These are phyloP conservation scores for Neuroscelio doddi DNA, from an alignment of 2,888 invertebrate species.

Conservation along the genomic window DNA sequence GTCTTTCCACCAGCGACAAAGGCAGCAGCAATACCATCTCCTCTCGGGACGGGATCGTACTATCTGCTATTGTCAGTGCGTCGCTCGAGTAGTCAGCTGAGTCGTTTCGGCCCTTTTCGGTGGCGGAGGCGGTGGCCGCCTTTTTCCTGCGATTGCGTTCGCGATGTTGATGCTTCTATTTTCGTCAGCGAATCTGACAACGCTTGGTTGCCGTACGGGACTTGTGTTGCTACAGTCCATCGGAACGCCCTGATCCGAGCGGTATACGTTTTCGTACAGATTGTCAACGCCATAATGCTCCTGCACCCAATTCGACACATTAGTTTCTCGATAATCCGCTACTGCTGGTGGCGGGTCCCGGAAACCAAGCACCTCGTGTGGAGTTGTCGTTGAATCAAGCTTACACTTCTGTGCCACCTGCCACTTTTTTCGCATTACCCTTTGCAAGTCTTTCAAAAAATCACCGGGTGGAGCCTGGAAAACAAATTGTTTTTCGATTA, in stretches of 20 bases:
- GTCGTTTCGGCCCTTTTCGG: constrained; percentile 91
- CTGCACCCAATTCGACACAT: constrained; percentile 92
- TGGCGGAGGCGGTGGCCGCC: constrained; percentile 91
- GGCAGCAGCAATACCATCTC: constrained; percentile 66
- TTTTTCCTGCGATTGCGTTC: constrained; percentile 74
- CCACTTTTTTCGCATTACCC: constrained; percentile 95
- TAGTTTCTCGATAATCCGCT: constrained; percentile 85
- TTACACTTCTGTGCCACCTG: constrained; percentile 95
- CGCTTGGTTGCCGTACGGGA: constrained; percentile 58
- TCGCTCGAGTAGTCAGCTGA: constrained; percentile 78
- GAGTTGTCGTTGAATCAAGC: constrained; percentile 88
- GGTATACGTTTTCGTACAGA: constrained; percentile 84
- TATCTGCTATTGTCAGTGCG: constrained; percentile 71
- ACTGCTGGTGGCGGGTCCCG: constrained; percentile 83
- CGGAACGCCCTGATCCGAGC: constrained; percentile 71
- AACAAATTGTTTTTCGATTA: too few species aligned
- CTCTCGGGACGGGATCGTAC: constrained; percentile 63
- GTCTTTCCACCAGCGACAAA: constrained; percentile 67
- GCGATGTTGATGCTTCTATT: constrained; percentile 68
- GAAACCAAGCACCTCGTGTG: constrained; percentile 93
- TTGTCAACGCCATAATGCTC: constrained; percentile 86
- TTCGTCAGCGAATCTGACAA: constrained; percentile 64
- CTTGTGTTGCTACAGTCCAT: constrained; percentile 73
- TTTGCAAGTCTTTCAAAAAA: constrained; percentile 89
- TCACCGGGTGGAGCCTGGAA: constrained; percentile 83